These are phyloP conservation scores for Candoia aspera DNA, from an alignment of 2,113 vertebrate genomes.

Conservation along the genomic window DNA sequence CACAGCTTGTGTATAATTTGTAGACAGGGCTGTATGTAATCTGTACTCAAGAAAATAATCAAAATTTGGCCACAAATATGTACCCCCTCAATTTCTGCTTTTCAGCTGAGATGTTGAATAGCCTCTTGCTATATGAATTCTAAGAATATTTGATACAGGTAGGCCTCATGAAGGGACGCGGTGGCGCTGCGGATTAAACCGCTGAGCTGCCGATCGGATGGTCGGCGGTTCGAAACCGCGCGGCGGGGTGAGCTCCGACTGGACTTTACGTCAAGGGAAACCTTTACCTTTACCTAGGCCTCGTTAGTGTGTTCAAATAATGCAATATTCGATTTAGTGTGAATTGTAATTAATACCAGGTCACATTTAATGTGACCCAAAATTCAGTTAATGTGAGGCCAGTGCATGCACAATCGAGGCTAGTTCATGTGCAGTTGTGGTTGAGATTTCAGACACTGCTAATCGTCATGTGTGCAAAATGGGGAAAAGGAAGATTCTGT, in stretches of 20 bases:
- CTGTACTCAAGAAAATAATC: conserved; percentile 7
- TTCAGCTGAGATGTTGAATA: background rate
- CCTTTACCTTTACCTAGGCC: no score
- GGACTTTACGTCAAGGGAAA: no score
- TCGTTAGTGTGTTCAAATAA: background rate
- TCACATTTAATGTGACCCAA: background rate
- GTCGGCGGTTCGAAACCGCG: no score
- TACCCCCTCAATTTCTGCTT: background rate
- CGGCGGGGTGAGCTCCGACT: no score
- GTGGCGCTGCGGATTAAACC: no score
- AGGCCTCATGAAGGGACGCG: no score
- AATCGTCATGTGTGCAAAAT: background rate
- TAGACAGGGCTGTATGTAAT: background rate
- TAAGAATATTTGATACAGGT: background rate
- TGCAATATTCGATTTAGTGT: background rate
- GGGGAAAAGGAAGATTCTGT: background rate
- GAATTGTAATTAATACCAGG: background rate
- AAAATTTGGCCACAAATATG: background rate
- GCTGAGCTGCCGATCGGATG: no score
- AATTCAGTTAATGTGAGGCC: background rate
- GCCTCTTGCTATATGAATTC: background rate
- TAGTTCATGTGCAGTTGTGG: background rate
- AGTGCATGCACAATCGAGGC: background rate
- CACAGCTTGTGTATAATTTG: background rate
- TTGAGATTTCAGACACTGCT: background rate